Percentiles rank a stretch among this genome's conserved stretches.
Evolutionary conservation across 2,797 vertebrate genomes (phyloP).

Genomic region (Mionectes olivaceus): DNA sequence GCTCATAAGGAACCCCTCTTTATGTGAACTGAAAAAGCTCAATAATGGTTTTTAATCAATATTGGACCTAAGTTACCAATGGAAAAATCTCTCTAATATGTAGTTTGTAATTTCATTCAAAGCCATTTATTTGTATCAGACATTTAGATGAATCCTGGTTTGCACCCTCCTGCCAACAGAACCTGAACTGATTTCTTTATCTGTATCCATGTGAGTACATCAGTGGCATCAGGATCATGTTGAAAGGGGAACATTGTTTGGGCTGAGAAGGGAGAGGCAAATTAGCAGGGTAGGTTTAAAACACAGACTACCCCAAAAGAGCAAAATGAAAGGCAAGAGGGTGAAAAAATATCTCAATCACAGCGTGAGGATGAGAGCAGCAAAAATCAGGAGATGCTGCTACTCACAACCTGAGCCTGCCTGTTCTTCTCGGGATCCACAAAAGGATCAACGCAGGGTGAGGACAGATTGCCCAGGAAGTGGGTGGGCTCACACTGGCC

Average conservation of each 20-base stretch:
- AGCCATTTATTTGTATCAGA: background rate
- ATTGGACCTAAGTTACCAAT: background rate
- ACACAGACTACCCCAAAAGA: background rate
- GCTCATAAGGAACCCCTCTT: background rate
- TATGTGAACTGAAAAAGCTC: background rate
- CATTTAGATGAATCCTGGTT: background rate
- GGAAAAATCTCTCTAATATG: background rate
- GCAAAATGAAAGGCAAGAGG: background rate
- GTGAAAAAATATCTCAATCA: conserved; percentile 10
- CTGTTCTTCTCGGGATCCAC: background rate
- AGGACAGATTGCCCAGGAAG: conserved; percentile 7
- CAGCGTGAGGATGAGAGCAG: background rate
- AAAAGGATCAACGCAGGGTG: background rate
- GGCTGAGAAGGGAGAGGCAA: background rate
- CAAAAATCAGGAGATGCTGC: background rate
- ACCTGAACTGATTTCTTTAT: background rate
- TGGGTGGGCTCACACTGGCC: background rate
- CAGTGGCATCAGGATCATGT: background rate
- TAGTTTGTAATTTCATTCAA: background rate
- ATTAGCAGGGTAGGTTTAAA: background rate
- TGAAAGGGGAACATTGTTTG: conserved; percentile 14
- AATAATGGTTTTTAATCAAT: background rate
- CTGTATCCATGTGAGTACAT: background rate
- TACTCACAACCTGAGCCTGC: background rate
- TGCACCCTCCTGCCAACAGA: background rate